Evolutionary conservation across 2,797 vertebrate species (phyloP).

Genomic region (Rhabdophis nuchalis): DNA sequence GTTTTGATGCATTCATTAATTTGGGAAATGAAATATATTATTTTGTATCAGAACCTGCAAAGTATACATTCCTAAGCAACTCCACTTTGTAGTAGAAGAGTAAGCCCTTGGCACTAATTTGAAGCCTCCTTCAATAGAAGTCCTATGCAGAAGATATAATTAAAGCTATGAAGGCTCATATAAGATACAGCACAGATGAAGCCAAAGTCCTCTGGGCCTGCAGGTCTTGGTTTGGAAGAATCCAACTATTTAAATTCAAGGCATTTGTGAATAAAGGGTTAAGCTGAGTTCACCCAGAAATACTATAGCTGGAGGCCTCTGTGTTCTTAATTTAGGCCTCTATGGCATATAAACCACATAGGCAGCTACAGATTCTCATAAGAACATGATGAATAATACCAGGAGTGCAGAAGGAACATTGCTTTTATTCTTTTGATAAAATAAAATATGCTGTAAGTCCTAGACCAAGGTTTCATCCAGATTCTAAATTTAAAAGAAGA

Average conservation of each 20-base stretch:
- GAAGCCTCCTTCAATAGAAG: background rate
- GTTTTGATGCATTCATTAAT: background rate
- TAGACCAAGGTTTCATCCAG: background rate
- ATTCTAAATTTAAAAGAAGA: background rate
- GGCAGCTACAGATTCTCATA: background rate
- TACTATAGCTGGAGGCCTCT: background rate
- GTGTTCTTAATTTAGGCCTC: background rate
- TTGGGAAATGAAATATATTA: background rate
- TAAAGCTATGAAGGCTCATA: background rate
- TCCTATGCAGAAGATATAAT: background rate
- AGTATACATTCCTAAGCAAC: background rate
- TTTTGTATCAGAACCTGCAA: background rate
- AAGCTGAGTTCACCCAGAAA: background rate
- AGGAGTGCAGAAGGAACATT: background rate
- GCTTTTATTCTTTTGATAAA: slow-evolving; percentile 1
- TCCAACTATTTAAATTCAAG: background rate
- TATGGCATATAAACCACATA: background rate
- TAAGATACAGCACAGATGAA: background rate
- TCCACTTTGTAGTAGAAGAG: background rate
- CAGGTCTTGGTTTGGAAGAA: background rate
- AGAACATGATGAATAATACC: background rate
- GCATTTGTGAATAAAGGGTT: slow-evolving; percentile 11
- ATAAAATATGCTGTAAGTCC: background rate
- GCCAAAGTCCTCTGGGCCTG: background rate
- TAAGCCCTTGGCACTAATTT: background rate